Percentiles rank a stretch among this genome's conserved stretches.
phyloP scores from a whole-genome alignment of 2,797 vertebrate genomes.

The Diceros bicornis region DNA sequence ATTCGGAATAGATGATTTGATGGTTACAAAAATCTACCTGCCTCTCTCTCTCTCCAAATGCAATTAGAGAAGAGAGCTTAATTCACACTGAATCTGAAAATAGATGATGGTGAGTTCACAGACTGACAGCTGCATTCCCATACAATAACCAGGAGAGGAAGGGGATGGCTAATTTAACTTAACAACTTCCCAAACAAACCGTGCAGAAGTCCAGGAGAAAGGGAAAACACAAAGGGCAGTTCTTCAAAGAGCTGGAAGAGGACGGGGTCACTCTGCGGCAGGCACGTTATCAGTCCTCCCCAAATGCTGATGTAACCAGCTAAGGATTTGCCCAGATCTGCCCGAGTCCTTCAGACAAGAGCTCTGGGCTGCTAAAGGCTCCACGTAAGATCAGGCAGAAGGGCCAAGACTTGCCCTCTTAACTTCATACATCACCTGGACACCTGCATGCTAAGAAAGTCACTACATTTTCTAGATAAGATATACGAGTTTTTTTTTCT shows the following conservation, averaged over 20 bases:
- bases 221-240: conserved; percentile 68
- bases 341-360: conserved; percentile 13
- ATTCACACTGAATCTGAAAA: conserved; percentile 85
- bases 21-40: conserved; percentile 61
- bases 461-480: conserved; percentile 28
- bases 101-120: conserved; percentile 76
- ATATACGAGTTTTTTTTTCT: neutral
- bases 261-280: neutral
- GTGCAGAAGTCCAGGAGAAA: conserved; percentile 51
- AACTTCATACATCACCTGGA: neutral
- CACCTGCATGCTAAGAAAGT: neutral
- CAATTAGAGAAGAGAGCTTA: conserved; percentile 78
- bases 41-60: neutral
- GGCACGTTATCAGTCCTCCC: conserved; percentile 43
- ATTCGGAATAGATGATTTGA: neutral
- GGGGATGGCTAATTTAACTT: conserved; percentile 74
- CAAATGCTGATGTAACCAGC: conserved; percentile 32
- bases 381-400: neutral
- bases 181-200: conserved; percentile 77
- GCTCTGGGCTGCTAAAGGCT: neutral
- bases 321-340: neutral
- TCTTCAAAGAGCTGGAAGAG: conserved; percentile 61
- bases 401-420: neutral
- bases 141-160: conserved; percentile 71
- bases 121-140: conserved; percentile 75